Evolutionary conservation across 2,888 invertebrate genomes (phyloP).

Genomic region (Melinaea menophilus): DNA sequence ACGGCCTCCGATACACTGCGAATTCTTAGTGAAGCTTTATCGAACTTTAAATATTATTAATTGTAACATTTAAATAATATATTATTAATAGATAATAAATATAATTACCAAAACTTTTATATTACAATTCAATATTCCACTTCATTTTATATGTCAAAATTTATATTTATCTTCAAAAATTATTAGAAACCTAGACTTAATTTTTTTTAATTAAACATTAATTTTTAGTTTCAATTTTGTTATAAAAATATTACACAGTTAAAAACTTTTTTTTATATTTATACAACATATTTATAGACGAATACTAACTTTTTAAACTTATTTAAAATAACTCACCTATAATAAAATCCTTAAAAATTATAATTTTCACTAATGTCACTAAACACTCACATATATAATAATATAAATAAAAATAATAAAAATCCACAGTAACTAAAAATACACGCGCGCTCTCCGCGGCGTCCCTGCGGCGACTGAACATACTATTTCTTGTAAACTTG

Average conservation of each 20-base stretch:
- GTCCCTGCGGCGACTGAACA: slow-evolving; percentile 32
- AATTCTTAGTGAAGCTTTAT: slow-evolving; percentile 61
- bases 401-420: slow-evolving; percentile 25
- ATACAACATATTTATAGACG: neutral
- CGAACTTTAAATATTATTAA: slow-evolving; percentile 47
- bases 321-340: neutral
- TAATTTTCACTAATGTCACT: slow-evolving; percentile 29
- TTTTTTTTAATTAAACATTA: too few species aligned
- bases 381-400: slow-evolving; percentile 27
- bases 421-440: slow-evolving; percentile 20
- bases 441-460: slow-evolving; percentile 52
- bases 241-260: too few species aligned
- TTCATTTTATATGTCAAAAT: neutral
- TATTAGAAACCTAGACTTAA: too few species aligned
- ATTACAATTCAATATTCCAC: neutral
- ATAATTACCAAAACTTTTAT: neutral
- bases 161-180: neutral
- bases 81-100: neutral
- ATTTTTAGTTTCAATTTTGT: too few species aligned
- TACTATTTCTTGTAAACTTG: slow-evolving; percentile 67
- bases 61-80: slow-evolving; percentile 11
- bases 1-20: slow-evolving; percentile 70
- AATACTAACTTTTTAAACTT: neutral
- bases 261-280: too few species aligned
- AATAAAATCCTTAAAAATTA: slow-evolving; percentile 5